Evolutionary conservation across 1,140 invertebrate species (phyloP), one percentile per base, ranked within the genome.

Genomic region (Drosophila lacteicornis): DNA sequence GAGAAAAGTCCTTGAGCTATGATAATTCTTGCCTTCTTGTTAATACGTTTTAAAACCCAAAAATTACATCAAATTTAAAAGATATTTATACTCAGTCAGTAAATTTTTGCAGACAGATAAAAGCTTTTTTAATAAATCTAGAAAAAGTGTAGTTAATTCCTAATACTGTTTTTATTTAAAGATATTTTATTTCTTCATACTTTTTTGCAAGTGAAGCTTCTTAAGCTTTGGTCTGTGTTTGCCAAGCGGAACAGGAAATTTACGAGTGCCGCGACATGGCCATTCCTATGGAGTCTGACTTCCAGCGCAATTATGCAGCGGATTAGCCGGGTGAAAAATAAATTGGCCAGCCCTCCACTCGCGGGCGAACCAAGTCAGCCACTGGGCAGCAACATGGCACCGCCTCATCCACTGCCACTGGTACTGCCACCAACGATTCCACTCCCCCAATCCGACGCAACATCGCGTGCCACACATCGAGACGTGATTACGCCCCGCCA

Each of bases 271-370:
- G 51, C 68, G 58, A 74, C 40, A 47, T 65, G 56, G 47, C 27
- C 13, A 25, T 45, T 27, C 36, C 36, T 25, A 40, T 22, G 33
- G 56, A 59, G 69, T 71, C 53, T 25, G 55, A 49, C 43, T 68
- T 17, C 46, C 58, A 50, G 43, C 19, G 22, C 51, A 83, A 84
- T 84, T 87, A 84, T 88, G 80, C 68, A 61, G 71, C n/a, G 67
- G 71, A 87, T 86, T 82, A 87, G 61, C 57, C 55, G 60, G 59
- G 62, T 56, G 49, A 65, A 83, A 82, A 68, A 76, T 80, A 76
- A 87, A 87, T 87, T 71, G 68, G 60, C 57, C 50, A 49, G 55
- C 38, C 17, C 51, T 12, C 30, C 51, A 22, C 27, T 50, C n/a
- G 36, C 67, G 22, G 22, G 7, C 19, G 36, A 68, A 71, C 38